Evolutionary conservation across 2,797 vertebrate genomes (phyloP), one percentile per base, ranked within the genome.

Genomic region (Chaetodon trifasciatus): DNA sequence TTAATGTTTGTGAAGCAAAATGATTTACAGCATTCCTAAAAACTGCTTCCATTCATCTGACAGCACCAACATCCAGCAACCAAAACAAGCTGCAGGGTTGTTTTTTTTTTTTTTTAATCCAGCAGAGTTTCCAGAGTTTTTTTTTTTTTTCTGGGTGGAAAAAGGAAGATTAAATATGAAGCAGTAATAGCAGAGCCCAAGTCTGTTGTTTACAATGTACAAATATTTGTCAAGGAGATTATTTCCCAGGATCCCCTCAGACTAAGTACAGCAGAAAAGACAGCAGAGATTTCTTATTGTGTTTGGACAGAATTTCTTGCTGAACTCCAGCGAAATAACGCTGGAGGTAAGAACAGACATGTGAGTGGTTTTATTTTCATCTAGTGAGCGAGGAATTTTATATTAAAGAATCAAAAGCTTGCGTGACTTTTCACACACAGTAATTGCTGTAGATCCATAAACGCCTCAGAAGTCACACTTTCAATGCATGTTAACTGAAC

Each of bases 221-320:
- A 68, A 74, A 60, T 60, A 66, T 78, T 70, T 81, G 63, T 65
- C 8, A 12, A 2, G 40, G 42, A 71, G 70, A 81, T 80, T 81
- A 82, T 82, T 72, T 75, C 77, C 37, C 76, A 67, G 64, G 23
- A 74, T 74, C 32, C 62, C 52, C 16, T 53, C 16, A 12, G 68
- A 55, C 46, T 53, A 52, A 67, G 16, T 6, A 46, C 10, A 55
- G 1, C 28, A 35, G 52, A 13, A 39, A 17, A 69, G 39, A 53
- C 13, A 42, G 62, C 62, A 42, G 52, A 55, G 50, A 72, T 32
- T 32, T 44, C 17, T 40, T 6, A 50, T 65, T 55, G 66, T 37
- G 69, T 58, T 63, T 17, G 50, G 44, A 37, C 58, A 3, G 40
- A 52, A 58, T 44, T 16, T 24, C 58, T 58, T 49, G 52, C 37